These are phyloP conservation scores for Rousettus leschenaultii DNA, from an alignment of 2,113 vertebrate species.

Conservation along the genomic window DNA sequence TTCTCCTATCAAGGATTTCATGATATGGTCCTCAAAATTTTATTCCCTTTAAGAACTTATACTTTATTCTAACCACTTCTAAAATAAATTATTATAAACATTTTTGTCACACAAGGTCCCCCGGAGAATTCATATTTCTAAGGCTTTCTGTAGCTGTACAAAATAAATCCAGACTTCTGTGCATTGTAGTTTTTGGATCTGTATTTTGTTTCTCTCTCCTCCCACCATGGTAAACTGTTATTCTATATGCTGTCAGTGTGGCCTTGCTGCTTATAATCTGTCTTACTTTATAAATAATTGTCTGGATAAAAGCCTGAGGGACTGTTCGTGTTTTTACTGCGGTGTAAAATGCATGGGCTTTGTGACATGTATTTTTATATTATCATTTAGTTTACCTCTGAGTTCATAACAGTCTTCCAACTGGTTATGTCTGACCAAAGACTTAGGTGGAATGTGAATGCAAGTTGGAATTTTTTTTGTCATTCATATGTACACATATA, in stretches of 20 bases:
- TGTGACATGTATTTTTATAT: constrained; percentile 17
- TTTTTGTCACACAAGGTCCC: neutral
- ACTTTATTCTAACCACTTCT: constrained; percentile 11
- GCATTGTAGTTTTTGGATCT: constrained; percentile 16
- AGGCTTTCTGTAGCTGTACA: neutral
- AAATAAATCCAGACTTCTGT: constrained; percentile 42
- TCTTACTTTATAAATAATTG: constrained; percentile 60
- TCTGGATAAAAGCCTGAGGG: constrained; percentile 18
- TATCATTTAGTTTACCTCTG: constrained; percentile 26
- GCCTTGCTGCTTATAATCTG: constrained; percentile 47
- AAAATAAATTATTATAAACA: constrained; percentile 37
- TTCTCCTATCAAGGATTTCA: constrained; percentile 10
- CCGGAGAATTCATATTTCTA: neutral
- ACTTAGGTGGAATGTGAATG: neutral
- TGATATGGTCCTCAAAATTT: neutral
- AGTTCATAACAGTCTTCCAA: neutral
- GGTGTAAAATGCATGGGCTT: neutral
- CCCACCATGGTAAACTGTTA: constrained; percentile 35
- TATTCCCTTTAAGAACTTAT: constrained; percentile 23
- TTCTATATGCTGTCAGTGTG: neutral
- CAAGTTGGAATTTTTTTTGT: neutral
- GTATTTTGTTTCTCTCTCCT: constrained; percentile 39
- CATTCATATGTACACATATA: neutral
- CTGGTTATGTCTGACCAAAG: neutral
- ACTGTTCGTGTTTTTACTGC: neutral